Base-by-base conservation (phyloP, 2,888 invertebrate genomes). In the Melinaea marsaeus region DNA sequence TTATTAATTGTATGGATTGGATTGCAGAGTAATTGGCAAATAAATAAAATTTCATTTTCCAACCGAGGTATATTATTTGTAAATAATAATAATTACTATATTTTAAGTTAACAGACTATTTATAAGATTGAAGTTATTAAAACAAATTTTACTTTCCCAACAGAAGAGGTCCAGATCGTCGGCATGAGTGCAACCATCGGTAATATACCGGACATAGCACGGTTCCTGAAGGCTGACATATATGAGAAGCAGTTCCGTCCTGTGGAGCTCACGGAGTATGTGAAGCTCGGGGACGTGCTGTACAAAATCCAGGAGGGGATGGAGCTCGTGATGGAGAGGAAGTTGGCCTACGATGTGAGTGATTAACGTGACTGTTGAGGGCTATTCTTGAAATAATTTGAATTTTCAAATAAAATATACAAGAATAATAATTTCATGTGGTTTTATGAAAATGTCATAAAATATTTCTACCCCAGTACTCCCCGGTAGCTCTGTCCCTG, bases 131-230 rank as follows among this genome's bases (percentile, higher is more conserved):
- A 13, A 55, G 4, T 64, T 34, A 2, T 46, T n/a, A n/a, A 45
- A 60, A 32, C 13, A 34, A 48, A 56, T 42, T 57, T 57, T 34
- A 4, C 47, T 57, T 63, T 60, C 76, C 55, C 5, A 22, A 51
- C 73, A 89, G 88, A 83, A 62, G 79, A 78, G 65, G 94, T 96
- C 65, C 98, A 98, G 81, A 94, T 99, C 64, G 93, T 99, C 22
- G 98, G 98, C 33, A 99, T 99, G 98, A 98, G 98, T 84, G 99
- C 99, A 0, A 99, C 99, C 0, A 95, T 99, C 73, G 98, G 97
- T 64, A 99, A 99, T 86, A 88, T 98, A 61, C 81, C 92, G 0
- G 97, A 98, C 77, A 79, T 99, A 55, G 94, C 95, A 0, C 76
- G 82, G 61, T 99, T 98, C 84, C 88, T 99, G 2, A 92, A 94